These are phyloP conservation scores for Drosophila hamatofila DNA, from an alignment of 2,888 invertebrate species.

Conservation along the genomic window DNA sequence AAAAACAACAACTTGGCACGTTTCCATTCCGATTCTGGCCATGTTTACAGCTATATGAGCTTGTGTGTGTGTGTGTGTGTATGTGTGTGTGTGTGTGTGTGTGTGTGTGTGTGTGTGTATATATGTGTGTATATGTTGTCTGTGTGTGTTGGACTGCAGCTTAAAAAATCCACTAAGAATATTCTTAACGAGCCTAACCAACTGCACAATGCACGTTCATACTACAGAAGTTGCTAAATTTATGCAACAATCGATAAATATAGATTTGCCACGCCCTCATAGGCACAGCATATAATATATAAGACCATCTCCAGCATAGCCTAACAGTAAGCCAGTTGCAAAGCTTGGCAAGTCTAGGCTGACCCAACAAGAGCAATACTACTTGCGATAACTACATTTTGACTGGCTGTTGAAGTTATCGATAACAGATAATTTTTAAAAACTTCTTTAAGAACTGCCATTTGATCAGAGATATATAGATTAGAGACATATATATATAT, in stretches of 20 bases:
- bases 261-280: not conserved
- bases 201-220: not conserved
- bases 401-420: not conserved
- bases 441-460: not conserved
- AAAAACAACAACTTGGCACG: conserved; percentile 71
- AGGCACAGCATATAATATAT: not conserved
- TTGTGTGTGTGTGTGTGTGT: not conserved
- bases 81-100: conserved; percentile 5
- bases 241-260: not conserved
- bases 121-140: conserved; percentile 11
- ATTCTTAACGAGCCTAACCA: not conserved
- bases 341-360: not conserved
- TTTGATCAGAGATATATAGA: not conserved
- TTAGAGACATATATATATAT: too few relatives aligned
- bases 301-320: not conserved
- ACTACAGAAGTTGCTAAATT: not conserved
- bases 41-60: conserved; percentile 46
- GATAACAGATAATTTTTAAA: not conserved
- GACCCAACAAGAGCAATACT: not conserved
- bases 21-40: conserved; percentile 73
- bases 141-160: conserved; percentile 33
- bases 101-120: conserved; percentile 3
- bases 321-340: not conserved
- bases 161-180: conserved; percentile 26
- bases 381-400: too few relatives aligned